These are phyloP conservation scores for Zosterops japonicus DNA, from an alignment of 2,113 vertebrate species.

Conservation along the genomic window DNA sequence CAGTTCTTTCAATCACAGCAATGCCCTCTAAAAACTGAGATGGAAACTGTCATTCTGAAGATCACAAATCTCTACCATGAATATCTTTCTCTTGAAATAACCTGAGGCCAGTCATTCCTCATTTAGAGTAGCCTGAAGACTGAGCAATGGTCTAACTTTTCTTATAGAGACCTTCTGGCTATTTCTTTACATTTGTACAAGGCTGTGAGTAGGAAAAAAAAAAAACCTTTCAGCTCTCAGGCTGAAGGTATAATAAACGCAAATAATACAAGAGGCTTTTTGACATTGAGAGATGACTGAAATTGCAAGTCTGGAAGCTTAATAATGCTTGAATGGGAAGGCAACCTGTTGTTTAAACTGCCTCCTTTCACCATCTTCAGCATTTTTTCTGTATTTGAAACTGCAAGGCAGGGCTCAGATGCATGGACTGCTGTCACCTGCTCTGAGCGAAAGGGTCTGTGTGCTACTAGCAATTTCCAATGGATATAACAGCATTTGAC, in stretches of 20 bases:
- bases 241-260: neutral
- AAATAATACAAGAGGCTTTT: neutral
- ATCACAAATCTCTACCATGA: neutral
- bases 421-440: neutral
- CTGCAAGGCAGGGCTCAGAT: neutral
- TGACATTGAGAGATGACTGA: neutral
- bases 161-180: neutral
- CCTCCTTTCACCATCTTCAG: neutral
- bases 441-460: neutral
- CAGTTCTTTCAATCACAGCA: neutral
- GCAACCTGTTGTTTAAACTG: neutral
- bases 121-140: neutral
- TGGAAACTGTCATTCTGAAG: neutral
- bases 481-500: neutral
- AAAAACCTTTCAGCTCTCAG: neutral
- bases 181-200: neutral
- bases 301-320: constrained; percentile 20
- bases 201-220: neutral
- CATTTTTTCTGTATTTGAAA: neutral
- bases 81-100: neutral
- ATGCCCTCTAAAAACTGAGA: neutral
- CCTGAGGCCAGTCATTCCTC: neutral
- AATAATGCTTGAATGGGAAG: neutral
- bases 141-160: neutral
- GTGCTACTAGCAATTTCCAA: neutral